Base-by-base conservation (phyloP, 1,140 invertebrate genomes). In the Leptinotarsa defecta region DNA sequence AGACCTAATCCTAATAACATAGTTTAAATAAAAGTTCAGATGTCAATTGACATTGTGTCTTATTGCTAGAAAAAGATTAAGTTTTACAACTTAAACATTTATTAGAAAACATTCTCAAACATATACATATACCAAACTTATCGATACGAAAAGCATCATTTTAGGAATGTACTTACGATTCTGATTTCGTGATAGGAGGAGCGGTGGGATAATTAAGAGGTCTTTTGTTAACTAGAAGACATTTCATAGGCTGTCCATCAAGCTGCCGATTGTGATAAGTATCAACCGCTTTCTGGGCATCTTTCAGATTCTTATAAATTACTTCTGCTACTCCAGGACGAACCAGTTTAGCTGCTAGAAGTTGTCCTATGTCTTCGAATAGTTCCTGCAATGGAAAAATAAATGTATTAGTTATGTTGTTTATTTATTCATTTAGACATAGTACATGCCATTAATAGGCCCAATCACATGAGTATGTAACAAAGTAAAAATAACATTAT, bases 241-340 rank as follows among this genome's bases (percentile, higher is more conserved):
- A 94, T 81, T 93, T 93, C 93, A 94, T 94, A 4, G 93, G 93
- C 83, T 93, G 91, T 1, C 94, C 94, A 88, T 96, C 94, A 22
- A 96, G 88, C 83, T 96, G 95, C 68, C 96, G 87, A 84, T 96
- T 96, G 83, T 98, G 95, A 86, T 97, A 98, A 52, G 94, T 92
- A 80, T 96, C 94, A 8, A 96, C 94, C 34, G 96, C 96, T 85
- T 92, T 92, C 74, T 94, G 90, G 62, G 96, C 96, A 87, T 97
- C 94, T 77, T 94, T 92, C 71, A 93, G 86, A 52, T 91, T 92
- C 80, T 94, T 92, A 84, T 96, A 98, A 78, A 96, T 93, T 13
- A 97, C 95, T 88, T 97, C 95, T 1, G 95, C 96, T 13, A 92
- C 92, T 5, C 96, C 95, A 4, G 92, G 91, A 69, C 94, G 91